Percentiles rank a stretch among this genome's conserved stretches.
Conservation (phyloP, 2,888 invertebrate genomes). For the Calameuta pallipes region DNA sequence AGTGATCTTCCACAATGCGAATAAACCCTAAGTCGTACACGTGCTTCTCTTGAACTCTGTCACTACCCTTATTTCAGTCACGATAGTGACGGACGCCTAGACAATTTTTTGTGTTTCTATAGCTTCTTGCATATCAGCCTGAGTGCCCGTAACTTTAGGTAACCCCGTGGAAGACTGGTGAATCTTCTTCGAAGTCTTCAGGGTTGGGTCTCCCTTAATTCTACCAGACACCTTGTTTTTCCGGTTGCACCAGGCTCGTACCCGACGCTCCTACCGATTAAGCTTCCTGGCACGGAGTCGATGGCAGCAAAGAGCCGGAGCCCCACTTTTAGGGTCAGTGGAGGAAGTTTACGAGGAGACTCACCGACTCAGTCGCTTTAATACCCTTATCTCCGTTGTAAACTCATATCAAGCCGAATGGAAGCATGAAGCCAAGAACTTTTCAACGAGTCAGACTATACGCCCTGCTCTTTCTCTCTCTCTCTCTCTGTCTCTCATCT, state of each 20-base stretch:
- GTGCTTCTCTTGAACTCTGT: neutral
- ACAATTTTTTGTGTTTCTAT: neutral
- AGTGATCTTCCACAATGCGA: neutral
- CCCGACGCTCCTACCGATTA: slow-evolving; percentile 48
- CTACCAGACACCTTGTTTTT: neutral
- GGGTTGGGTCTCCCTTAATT: neutral
- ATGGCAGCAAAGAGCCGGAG: slow-evolving; percentile 39
- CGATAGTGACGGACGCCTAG: neutral
- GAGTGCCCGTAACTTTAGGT: neutral
- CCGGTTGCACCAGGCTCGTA: neutral
- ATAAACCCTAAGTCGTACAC: neutral
- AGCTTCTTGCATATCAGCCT: neutral
- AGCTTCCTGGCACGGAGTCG: slow-evolving; percentile 63
- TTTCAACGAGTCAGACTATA: slow-evolving; percentile 32
- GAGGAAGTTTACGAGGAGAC: slow-evolving; percentile 43
- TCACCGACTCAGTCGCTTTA: slow-evolving; percentile 38
- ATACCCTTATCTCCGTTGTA: slow-evolving; percentile 52
- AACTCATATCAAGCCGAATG: slow-evolving; percentile 43
- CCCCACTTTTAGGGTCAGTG: slow-evolving; percentile 33
- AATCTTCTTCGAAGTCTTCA: neutral
- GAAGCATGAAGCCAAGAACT: slow-evolving; percentile 23
- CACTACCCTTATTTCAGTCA: neutral
- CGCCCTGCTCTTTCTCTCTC: neutral
- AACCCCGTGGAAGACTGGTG: neutral
- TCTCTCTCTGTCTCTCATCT: slow-evolving; percentile 2